Evolutionary conservation across 2,888 invertebrate species (phyloP).

Genomic region (Acleris sparsana): DNA sequence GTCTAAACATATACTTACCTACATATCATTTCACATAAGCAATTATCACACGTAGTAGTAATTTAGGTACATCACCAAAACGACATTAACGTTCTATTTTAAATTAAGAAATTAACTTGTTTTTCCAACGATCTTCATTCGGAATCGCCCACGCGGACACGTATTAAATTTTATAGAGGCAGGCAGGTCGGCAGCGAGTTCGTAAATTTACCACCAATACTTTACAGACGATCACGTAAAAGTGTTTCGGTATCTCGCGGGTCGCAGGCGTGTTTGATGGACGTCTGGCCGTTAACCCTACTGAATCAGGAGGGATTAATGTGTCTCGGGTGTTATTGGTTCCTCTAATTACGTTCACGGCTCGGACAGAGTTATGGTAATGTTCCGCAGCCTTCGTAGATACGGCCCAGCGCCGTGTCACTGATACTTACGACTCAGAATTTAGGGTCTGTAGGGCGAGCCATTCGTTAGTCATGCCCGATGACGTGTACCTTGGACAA

Average conservation of each 20-base stretch:
- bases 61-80: conserved; percentile 31
- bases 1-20: conserved; percentile 17
- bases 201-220: conserved; percentile 55
- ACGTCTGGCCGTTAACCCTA: conserved; percentile 67
- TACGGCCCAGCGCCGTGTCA: conserved; percentile 65
- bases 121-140: conserved; percentile 54
- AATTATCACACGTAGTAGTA: conserved; percentile 24
- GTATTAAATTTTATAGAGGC: conserved; percentile 51
- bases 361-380: conserved; percentile 77
- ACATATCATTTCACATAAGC: conserved; percentile 20
- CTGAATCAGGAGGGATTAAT: conserved; percentile 75
- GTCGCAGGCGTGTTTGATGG: conserved; percentile 62
- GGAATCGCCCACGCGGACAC: conserved; percentile 55
- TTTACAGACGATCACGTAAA: conserved; percentile 56
- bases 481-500: conserved; percentile 84
- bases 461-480: conserved; percentile 83
- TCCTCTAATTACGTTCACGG: conserved; percentile 79
- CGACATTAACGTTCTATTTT: conserved; percentile 36
- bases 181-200: conserved; percentile 52
- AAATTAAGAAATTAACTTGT: conserved; percentile 49
- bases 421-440: conserved; percentile 83
- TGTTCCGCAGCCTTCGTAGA: conserved; percentile 74
- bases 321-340: conserved; percentile 76
- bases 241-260: conserved; percentile 60
- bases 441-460: conserved; percentile 83